Base-by-base conservation (phyloP, 1,140 invertebrate genomes). In the Drosophila ambigua region DNA sequence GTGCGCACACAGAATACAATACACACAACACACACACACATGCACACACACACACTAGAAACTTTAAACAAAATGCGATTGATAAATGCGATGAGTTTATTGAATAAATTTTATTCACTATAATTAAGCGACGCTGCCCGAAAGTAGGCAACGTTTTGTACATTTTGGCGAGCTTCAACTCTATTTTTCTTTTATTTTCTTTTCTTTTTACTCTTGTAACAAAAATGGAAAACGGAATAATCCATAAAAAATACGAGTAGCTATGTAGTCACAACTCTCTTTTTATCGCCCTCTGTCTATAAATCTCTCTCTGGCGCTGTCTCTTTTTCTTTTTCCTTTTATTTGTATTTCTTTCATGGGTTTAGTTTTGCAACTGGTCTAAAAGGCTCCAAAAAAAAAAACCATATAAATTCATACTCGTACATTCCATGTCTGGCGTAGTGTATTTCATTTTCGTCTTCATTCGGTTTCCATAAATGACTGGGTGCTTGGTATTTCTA, bases 401-500 rank as follows among this genome's bases (percentile, higher is more conserved):
- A 16, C 0, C 20, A 20, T 20, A 20, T 20, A 35, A 13, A 39
- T 13, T 13, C 11, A 4, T 35, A 39, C 11, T 24, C 23, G 23
- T 5, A 13, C 35, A 39, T 39, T 39, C 35, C 48, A 62, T 54
- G 41, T 63, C 45, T 45, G 41, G 15, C 54, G 55, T 75, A 52
- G 60, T 53, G 51, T 39, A 41, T 65, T 79, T 80, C 61, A 57
- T 67, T 72, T 58, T 53, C 52, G 59, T 50, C 69, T 71, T 58
- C 46, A 44, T 65, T 65, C 44, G 62, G 60, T 72, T 66, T 65
- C 16, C 68, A 52, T 78, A 69, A 61, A 74, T 67, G 51, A 72
- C 45, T 52, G 83, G 82, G 83, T 88, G 79, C 62, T 89, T 89
- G 83, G 83, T 88, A 58, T 89, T 87, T 88, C 84, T 49, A 77